phyloP scores from a whole-genome alignment of 2,113 vertebrate species.

The Scomber scombrus region DNA sequence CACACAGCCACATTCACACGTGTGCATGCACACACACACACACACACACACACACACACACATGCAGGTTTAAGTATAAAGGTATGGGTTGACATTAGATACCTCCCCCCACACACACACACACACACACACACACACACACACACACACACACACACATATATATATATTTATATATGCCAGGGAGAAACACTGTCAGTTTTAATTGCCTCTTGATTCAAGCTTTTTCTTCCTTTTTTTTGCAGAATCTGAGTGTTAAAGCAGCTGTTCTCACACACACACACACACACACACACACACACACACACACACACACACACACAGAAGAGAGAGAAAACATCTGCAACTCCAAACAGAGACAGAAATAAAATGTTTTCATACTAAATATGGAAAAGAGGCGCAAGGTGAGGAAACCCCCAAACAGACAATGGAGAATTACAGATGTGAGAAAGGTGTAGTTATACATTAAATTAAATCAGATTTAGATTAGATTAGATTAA shows the following conservation, averaged over 20 bases:
- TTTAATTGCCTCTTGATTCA: conserved; percentile 40
- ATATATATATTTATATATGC: not conserved
- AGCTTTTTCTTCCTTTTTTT: not conserved
- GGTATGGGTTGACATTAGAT: not conserved
- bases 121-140: not conserved
- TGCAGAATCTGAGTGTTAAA: conserved; percentile 28
- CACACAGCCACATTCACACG: no score
- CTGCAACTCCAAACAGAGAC: conserved; percentile 14
- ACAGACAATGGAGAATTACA: not conserved
- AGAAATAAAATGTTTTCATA: no score
- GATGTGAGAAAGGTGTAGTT: not conserved
- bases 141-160: not conserved
- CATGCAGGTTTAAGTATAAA: not conserved
- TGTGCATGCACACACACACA: no score
- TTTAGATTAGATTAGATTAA: not conserved
- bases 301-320: not conserved
- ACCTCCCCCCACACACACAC: no score
- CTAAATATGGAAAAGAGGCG: not conserved
- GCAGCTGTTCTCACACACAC: conserved; percentile 35
- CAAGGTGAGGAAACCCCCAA: not conserved
- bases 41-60: no score
- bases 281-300: not conserved
- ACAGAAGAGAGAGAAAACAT: not conserved
- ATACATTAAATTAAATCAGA: not conserved
- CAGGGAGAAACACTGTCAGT: conserved; percentile 2